Evolutionary conservation across 1,140 invertebrate genomes (phyloP), one percentile per base, ranked within the genome.

Genomic region (Riptortus pedestris): DNA sequence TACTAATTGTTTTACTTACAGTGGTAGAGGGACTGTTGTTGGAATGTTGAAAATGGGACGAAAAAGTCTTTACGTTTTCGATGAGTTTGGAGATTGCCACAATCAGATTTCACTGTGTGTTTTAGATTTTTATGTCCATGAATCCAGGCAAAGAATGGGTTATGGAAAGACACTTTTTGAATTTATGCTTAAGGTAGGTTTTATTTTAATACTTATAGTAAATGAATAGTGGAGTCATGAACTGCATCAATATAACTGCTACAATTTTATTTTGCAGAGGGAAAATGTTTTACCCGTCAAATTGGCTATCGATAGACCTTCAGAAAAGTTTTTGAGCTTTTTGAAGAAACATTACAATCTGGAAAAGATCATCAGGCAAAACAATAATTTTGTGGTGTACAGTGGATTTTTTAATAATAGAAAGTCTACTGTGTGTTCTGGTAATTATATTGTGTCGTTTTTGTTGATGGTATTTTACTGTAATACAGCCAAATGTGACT

Each of bases 381-480:
- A 86, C 62, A 93, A 93, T 72, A 92, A 93, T 74, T 94, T 91
- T 78, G 90, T 92, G 2, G 81, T 93, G 26, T 94, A 85, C 73
- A 81, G 85, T 67, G 85, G 85, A 67, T 94, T 93, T 74, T 93
- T 94, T 68, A 77, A 5, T 20, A 59, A 79, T 57, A 76, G 81
- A 22, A 67, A 75, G 63, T 63, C 69, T 55, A 71, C 72, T 73
- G 71, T 66, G 52, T 59, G 27, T 16, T 12, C 29, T 18, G 27
- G 16, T 16, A 45, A 65, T 14, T 12, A 22, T 0, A 57, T 57
- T 55, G 51, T 9, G 12, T n/a, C n/a, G n/a, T n/a, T n/a, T n/a
- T n/a, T n/a, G n/a, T n/a, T n/a, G n/a, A n/a, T n/a, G n/a, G n/a
- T n/a, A n/a, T n/a, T n/a, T n/a, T n/a, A n/a, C n/a, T n/a, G n/a